Percentiles rank a stretch among this genome's conserved stretches.
phyloP scores from a whole-genome alignment of 2,888 invertebrate species.

The Macrosoma leucophasiata region DNA sequence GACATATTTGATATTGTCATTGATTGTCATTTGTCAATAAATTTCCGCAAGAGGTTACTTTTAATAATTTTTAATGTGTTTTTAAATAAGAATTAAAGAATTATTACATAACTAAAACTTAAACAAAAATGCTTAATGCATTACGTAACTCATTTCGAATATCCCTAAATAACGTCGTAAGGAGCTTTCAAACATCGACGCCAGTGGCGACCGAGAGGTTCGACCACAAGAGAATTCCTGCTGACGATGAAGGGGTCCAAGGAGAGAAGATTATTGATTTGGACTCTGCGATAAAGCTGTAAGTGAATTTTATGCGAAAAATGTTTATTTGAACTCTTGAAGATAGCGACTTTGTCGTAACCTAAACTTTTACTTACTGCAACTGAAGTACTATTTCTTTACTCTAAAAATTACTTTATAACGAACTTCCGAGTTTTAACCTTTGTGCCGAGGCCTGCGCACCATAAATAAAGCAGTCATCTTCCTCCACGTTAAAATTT shows the following conservation, averaged over 20 bases:
- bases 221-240: slow-evolving; percentile 61
- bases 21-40: background rate
- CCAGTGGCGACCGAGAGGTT: slow-evolving; percentile 50
- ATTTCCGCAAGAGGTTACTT: slow-evolving; percentile 6
- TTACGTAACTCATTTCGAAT: slow-evolving; percentile 42
- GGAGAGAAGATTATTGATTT: slow-evolving; percentile 85
- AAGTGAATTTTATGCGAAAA: slow-evolving; percentile 33
- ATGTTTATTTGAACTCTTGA: slow-evolving; percentile 1
- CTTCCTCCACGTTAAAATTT: no score
- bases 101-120: no score
- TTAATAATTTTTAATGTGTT: no score
- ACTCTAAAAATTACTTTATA: no score
- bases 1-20: slow-evolving; percentile 16
- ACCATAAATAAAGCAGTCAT: no score
- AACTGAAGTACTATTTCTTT: no score
- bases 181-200: slow-evolving; percentile 49
- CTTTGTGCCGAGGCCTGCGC: no score
- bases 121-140: slow-evolving; percentile 43
- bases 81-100: no score
- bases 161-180: slow-evolving; percentile 35
- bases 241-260: slow-evolving; percentile 83
- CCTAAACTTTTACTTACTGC: no score
- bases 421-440: no score
- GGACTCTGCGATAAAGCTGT: slow-evolving; percentile 79
- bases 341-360: no score